These are phyloP conservation scores for Eospalax fontanierii DNA, from an alignment of 2,797 vertebrate species.

Conservation along the genomic window DNA sequence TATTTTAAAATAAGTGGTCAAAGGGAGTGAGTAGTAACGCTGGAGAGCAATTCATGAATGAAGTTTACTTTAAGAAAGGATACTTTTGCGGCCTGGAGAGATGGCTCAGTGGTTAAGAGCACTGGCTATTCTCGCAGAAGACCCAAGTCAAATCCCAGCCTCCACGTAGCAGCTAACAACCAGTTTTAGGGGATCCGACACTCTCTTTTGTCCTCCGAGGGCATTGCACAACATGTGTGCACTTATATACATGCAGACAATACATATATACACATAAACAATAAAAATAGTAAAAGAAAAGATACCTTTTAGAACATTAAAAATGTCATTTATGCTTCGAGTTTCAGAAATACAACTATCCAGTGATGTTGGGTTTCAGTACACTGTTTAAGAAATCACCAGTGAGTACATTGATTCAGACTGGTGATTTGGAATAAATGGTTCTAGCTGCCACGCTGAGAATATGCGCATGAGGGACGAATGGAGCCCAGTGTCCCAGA, in stretches of 20 bases:
- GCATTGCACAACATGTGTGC: no score
- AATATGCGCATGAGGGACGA: not conserved
- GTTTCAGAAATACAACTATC: not conserved
- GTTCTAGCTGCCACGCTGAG: not conserved
- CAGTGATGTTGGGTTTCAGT: conserved; percentile 52
- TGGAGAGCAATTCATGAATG: not conserved
- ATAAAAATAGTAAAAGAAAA: conserved; percentile 11
- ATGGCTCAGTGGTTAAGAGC: no score
- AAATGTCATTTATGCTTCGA: conserved; percentile 12
- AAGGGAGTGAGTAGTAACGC: not conserved
- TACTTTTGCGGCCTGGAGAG: no score
- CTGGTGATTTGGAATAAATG: conserved; percentile 28
- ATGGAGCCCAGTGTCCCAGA: not conserved
- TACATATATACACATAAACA: no score
- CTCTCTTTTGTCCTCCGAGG: no score
- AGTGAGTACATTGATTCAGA: not conserved
- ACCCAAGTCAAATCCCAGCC: no score
- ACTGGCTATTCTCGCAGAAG: no score
- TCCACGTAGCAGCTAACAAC: no score
- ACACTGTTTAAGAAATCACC: not conserved
- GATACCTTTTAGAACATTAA: conserved; percentile 44
- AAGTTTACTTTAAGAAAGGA: conserved; percentile 49
- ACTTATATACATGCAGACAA: no score
- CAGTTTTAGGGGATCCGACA: no score
- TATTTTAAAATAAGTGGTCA: conserved; percentile 4